phyloP scores from a whole-genome alignment of 2,888 invertebrate species.

The Allophyes oxyacanthae region DNA sequence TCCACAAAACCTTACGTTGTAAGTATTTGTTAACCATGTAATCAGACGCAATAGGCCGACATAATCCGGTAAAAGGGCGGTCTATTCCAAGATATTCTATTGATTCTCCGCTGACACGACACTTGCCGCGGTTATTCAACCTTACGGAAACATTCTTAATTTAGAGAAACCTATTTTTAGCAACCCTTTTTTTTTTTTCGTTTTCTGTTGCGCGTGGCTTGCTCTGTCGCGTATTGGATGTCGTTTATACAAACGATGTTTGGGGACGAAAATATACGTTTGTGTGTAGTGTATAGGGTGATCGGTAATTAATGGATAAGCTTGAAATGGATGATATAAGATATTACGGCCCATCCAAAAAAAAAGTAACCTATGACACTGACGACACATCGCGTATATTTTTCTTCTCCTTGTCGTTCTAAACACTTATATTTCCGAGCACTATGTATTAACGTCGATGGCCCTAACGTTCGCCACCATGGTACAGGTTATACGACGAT shows the following conservation, averaged over 20 bases:
- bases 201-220: slow-evolving; percentile 40
- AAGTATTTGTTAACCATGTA: slow-evolving; percentile 3
- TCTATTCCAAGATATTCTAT: slow-evolving; percentile 27
- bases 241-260: slow-evolving; percentile 27
- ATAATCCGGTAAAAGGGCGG: slow-evolving; percentile 24
- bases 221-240: slow-evolving; percentile 34
- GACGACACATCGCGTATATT: too few species aligned
- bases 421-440: too few species aligned
- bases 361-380: too few species aligned
- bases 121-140: slow-evolving; percentile 53
- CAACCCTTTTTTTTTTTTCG: slow-evolving; percentile 36
- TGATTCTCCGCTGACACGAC: slow-evolving; percentile 49
- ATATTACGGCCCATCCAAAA: too few species aligned
- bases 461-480: too few species aligned
- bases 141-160: slow-evolving; percentile 56
- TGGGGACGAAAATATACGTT: slow-evolving; percentile 31
- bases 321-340: too few species aligned
- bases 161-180: slow-evolving; percentile 53
- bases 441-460: too few species aligned
- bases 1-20: not conserved
- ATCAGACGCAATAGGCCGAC: not conserved
- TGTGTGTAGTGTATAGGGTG: not conserved
- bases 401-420: too few species aligned
- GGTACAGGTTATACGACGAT: too few species aligned
- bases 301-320: too few species aligned